A percentile compares a stretch with the other conserved stretches of the same genome.
Conservation (phyloP, 2,888 invertebrate genomes). For the Cheilosia soror region DNA sequence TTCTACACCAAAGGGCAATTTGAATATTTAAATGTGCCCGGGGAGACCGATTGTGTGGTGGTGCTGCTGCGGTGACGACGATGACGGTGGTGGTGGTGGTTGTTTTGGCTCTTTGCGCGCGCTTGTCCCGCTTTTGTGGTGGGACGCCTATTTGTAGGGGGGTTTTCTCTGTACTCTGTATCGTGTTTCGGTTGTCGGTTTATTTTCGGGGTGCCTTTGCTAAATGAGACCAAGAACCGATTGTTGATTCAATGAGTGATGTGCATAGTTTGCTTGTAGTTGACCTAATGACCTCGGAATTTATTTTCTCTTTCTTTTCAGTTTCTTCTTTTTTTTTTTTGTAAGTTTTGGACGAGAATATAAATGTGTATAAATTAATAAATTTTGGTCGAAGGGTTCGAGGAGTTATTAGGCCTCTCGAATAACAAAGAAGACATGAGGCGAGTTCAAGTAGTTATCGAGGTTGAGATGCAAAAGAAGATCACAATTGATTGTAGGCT, state of each 20-base stretch:
- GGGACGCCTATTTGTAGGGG: constrained; percentile 9
- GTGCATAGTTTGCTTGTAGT: constrained; percentile 72
- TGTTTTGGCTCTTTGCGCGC: constrained; percentile 14
- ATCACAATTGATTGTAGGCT: too few relatives aligned
- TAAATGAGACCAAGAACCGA: constrained; percentile 67
- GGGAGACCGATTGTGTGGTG: constrained; percentile 38
- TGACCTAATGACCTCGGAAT: constrained; percentile 74
- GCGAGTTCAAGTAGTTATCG: neutral
- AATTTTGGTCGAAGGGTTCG: constrained; percentile 30
- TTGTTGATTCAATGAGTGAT: constrained; percentile 73
- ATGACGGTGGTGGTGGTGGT: constrained; percentile 3
- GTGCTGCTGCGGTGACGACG: constrained; percentile 10
- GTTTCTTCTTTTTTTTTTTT: constrained; percentile 17
- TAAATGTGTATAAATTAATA: constrained; percentile 61
- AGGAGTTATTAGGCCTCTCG: constrained; percentile 26
- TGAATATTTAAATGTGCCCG: constrained; percentile 70
- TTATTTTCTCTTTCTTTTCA: constrained; percentile 26
- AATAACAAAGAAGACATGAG: neutral
- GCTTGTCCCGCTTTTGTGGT: constrained; percentile 31
- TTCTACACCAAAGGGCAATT: constrained; percentile 72
- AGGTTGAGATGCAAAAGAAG: neutral
- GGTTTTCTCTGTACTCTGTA: constrained; percentile 7
- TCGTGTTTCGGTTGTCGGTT: constrained; percentile 34
- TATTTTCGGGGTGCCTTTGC: constrained; percentile 59
- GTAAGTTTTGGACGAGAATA: constrained; percentile 27